phyloP scores from a whole-genome alignment of 2,113 vertebrate genomes.

The Thymallus thymallus region DNA sequence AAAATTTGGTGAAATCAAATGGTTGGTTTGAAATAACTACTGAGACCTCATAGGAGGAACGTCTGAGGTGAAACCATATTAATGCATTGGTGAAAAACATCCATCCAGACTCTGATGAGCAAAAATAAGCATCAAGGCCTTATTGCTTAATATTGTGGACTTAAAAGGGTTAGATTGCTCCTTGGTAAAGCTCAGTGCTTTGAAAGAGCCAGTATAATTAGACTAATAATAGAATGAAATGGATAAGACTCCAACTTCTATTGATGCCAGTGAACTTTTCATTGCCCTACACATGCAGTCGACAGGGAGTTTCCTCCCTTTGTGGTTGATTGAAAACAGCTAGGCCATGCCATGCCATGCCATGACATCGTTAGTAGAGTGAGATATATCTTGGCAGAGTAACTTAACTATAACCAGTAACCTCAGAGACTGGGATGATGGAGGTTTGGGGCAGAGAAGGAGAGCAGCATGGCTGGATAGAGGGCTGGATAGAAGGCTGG shows the following conservation, averaged over 20 bases:
- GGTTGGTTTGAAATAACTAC: constrained; percentile 1
- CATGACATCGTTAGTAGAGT: too few species aligned
- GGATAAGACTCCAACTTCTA: constrained; percentile 32
- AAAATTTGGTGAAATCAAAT: too few species aligned
- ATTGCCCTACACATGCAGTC: constrained; percentile 10
- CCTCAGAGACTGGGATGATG: too few species aligned
- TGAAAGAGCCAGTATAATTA: not conserved
- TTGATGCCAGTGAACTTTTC: constrained; percentile 11
- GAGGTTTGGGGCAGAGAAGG: not conserved
- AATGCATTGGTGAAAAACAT: not conserved
- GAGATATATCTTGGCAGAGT: not conserved
- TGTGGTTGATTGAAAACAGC: not conserved
- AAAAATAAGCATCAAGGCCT: not conserved
- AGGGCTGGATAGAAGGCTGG: constrained; percentile 24
- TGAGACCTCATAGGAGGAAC: constrained; percentile 5
- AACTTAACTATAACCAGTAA: not conserved
- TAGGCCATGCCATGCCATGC: too few species aligned
- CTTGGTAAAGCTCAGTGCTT: not conserved
- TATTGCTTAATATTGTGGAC: not conserved
- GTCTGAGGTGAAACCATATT: not conserved
- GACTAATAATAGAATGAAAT: constrained; percentile 23
- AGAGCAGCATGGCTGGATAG: not conserved
- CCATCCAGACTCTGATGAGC: not conserved
- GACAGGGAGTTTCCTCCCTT: constrained; percentile 37
- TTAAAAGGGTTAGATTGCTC: not conserved